Base-by-base conservation (phyloP, 1,140 invertebrate genomes). In the Holcopasites calliopsidis region DNA sequence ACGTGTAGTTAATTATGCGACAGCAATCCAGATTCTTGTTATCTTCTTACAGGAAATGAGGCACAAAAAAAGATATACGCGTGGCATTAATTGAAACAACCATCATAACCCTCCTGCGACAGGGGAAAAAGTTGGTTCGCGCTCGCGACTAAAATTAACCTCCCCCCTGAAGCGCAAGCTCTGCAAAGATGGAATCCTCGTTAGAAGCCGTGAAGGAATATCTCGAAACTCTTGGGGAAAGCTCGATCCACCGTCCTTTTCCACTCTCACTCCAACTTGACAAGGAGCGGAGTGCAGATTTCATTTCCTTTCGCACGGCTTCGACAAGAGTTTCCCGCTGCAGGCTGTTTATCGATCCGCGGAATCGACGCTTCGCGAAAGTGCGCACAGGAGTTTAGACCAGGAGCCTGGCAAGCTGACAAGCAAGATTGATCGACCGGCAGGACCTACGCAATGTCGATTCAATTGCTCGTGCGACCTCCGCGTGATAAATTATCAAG, bases 371-470 rank as follows among this genome's bases (percentile, higher is more conserved):
- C 58, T 13, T 28, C 10, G 42, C 18, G 28, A 64, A 71, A 50
- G 31, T 62, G 42, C 38, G 42, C 42, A 65, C 35, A n/a, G n/a
- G 26, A 54, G 49, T 40, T 21, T 42, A n/a, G n/a, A n/a, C n/a
- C n/a, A n/a, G n/a, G n/a, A n/a, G n/a, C n/a, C n/a, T n/a, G n/a
- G n/a, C n/a, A n/a, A n/a, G n/a, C n/a, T 11, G 1, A 26, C 3
- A 33, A 33, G 38, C 60, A 73, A 73, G 70, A 73, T 73, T 73
- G 70, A 73, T 73, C 70, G 70, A 33, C 23, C 40, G 35, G 2
- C 58, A 54, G n/a, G 70, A 73, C 49, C 60, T 73, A 73, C 70
- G 70, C 70, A 73, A 57, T 72, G 47, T 65, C 70, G 60, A 73
- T 73, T 54, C 70, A 54, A 73, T 73, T 72, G 58, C 23, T 55